Evolutionary conservation across 2,888 invertebrate species (phyloP), one percentile per base, ranked within the genome.

Genomic region (Fragum fragum): DNA sequence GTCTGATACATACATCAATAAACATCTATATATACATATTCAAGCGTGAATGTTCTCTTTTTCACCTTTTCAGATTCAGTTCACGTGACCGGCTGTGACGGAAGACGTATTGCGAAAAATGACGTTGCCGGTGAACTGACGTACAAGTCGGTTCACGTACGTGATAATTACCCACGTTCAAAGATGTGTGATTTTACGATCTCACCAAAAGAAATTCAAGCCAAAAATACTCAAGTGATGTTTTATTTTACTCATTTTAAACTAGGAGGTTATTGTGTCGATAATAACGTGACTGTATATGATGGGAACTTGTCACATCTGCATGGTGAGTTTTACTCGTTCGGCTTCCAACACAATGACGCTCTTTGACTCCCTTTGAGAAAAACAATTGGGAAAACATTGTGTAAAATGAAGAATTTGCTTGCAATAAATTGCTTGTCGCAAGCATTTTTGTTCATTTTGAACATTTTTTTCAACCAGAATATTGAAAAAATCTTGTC

Each of bases 11-110:
- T n/a, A n/a, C n/a, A n/a, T n/a, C n/a, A n/a, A n/a, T n/a, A n/a
- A n/a, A n/a, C n/a, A n/a, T n/a, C n/a, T n/a, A n/a, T n/a, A n/a
- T n/a, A n/a, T n/a, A n/a, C n/a, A n/a, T n/a, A n/a, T n/a, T n/a
- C n/a, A n/a, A n/a, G n/a, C n/a, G 42, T 42, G 7, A 11, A 11
- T 47, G 18, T 57, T 57, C 2, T 2, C 23, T n/a, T n/a, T n/a
- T n/a, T n/a, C n/a, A n/a, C n/a, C n/a, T n/a, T n/a, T 63, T 63
- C 32, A 63, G 63, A 63, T 32, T 63, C 63, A 7, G 28, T 63
- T 18, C 63, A 14, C 36, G 32, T 32, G 1, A 36, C 63, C 3
- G 63, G 63, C 14, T 63, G 63, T 36, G 63, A 29, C 21, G 63
- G 63, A 1, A 26, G 59, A 16, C 5, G 14, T 21, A 63, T 63